Conservation (phyloP, 2,113 vertebrate species). For the Actinemys pallida region DNA sequence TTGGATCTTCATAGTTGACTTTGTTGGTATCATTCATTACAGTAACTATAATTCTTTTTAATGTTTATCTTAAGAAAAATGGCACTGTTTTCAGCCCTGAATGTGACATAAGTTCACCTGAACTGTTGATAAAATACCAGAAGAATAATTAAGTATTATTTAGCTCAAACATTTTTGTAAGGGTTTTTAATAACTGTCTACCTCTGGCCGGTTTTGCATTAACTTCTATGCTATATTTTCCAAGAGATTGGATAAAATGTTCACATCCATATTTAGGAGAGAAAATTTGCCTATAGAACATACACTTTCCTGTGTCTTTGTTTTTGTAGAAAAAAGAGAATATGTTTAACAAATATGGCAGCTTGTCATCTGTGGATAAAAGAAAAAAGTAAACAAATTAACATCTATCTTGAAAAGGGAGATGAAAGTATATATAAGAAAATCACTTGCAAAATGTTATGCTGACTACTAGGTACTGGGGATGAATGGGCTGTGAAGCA, state of each 20-base stretch:
- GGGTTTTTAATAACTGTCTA: background rate
- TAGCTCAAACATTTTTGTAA: background rate
- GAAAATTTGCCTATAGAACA: background rate
- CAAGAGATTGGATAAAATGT: background rate
- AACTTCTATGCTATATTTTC: background rate
- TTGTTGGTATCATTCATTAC: background rate
- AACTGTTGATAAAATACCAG: background rate
- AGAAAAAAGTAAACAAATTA: background rate
- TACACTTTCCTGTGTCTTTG: background rate
- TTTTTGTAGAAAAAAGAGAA: constrained; percentile 1
- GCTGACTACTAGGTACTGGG: background rate
- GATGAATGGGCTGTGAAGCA: rapidly evolving
- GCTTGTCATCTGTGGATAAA: background rate
- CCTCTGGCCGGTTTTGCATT: background rate
- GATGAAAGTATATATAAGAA: background rate
- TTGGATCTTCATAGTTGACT: background rate
- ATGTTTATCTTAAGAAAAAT: background rate
- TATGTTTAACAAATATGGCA: background rate
- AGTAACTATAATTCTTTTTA: background rate
- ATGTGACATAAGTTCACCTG: background rate
- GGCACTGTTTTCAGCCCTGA: background rate
- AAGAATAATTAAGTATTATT: background rate
- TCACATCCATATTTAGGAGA: background rate
- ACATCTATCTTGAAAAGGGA: background rate
- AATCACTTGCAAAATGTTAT: background rate